Conservation (phyloP, 2,888 invertebrate genomes). For the Dynastes maya region DNA sequence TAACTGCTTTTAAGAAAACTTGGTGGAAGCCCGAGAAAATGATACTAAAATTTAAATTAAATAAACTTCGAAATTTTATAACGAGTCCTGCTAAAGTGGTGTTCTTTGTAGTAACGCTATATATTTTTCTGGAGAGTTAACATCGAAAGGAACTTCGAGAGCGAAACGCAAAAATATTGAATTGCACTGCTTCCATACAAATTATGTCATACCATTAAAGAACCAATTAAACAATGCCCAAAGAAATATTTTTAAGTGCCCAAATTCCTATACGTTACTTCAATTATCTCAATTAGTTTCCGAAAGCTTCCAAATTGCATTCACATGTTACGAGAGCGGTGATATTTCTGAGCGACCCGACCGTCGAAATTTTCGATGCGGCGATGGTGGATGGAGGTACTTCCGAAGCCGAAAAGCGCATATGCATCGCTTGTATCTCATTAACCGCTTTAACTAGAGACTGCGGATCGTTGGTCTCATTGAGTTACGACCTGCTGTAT, state of each 20-base stretch:
- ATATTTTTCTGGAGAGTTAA: no score
- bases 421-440: conserved; percentile 53
- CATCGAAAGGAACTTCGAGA: no score
- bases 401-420: conserved; percentile 35
- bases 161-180: no score
- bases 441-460: conserved; percentile 54
- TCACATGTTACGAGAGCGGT: conserved; percentile 18
- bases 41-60: no score
- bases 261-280: neutral
- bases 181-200: no score
- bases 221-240: neutral
- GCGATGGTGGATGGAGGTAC: neutral
- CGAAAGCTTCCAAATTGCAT: conserved; percentile 14
- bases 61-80: no score
- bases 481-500: conserved; percentile 49
- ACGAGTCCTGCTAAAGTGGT: no score
- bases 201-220: no score
- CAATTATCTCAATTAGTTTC: conserved; percentile 35
- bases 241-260: neutral
- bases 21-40: no score
- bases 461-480: conserved; percentile 51
- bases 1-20: no score
- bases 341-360: conserved; percentile 1
- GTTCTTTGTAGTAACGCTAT: no score
- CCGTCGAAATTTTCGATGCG: conserved; percentile 11